Percentiles rank a stretch among this genome's conserved stretches.
Evolutionary conservation across 2,888 invertebrate species (phyloP).

Genomic region (Rambutsinella grinnellia): DNA sequence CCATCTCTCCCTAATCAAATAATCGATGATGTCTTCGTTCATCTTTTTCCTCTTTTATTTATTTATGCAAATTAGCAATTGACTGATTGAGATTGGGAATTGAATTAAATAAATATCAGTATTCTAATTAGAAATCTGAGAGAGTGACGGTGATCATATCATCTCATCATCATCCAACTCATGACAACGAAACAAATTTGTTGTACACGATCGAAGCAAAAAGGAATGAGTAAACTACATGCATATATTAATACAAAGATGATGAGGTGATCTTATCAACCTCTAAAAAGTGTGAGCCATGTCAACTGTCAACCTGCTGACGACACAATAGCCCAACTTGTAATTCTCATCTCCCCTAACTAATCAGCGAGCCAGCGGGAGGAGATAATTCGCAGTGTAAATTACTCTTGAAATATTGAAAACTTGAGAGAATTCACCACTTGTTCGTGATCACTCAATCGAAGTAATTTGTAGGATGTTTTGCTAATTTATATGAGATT

Average conservation of each 20-base stretch:
- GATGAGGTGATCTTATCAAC: slow-evolving; percentile 15
- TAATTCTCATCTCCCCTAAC: neutral
- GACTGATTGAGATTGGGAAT: neutral
- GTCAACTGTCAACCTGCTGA: neutral
- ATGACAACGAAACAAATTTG: slow-evolving; percentile 42
- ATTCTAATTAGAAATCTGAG: neutral
- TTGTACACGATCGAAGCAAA: neutral
- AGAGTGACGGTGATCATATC: slow-evolving; percentile 13
- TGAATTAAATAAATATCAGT: neutral
- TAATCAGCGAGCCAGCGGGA: neutral
- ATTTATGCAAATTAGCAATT: slow-evolving; percentile 23
- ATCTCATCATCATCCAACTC: neutral
- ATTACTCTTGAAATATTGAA: no score
- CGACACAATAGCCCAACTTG: neutral
- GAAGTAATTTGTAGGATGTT: no score
- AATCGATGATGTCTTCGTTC: slow-evolving; percentile 23
- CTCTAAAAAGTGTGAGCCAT: slow-evolving; percentile 27
- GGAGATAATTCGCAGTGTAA: no score
- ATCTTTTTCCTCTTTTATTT: slow-evolving; percentile 12
- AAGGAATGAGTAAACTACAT: neutral
- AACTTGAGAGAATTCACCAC: no score
- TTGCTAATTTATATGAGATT: no score
- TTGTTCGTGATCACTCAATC: no score
- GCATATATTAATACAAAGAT: neutral
- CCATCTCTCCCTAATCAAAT: neutral